Base-by-base conservation (phyloP, 2,113 vertebrate species). In the Proteles cristata region DNA sequence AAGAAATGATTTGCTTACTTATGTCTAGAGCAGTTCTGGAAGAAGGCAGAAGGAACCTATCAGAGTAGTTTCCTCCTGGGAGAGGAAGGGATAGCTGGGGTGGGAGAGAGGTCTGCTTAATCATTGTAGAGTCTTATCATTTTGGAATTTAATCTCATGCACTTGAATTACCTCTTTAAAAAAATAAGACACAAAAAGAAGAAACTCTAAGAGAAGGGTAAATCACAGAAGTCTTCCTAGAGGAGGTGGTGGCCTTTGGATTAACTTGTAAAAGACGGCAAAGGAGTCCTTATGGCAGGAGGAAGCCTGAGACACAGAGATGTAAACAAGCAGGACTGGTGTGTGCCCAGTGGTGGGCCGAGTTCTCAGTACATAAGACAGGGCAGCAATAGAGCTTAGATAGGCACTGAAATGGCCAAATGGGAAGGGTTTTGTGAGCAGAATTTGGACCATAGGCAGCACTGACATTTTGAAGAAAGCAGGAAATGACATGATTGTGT, bases 201-300 rank as follows among this genome's bases (percentile, higher is more conserved):
- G 84, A 86, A 86, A 82, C 14, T 61, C 17, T 15, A 55, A 86
- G 15, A 66, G 35, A 55, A 87, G 25, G 6, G 25, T 85, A 23
- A 94, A 77, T 91, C 90, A 68, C 71, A 55, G 66, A 96, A 92
- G 79, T 12, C 88, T 93, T 92, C 63, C 55, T 79, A 48, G 50
- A 85, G 55, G 31, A 95, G 82, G 58, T n/a, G 8, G 71, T 74
- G 8, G 66, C 74, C 85, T 58, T 33, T 81, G 21, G 73, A 43
- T 23, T 11, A 35, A 48, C 15, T 61, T 85, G 16, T 45, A 66
- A 55, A 85, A 82, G 86, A 79, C 19, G n/a, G n/a, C 15, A 11
- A 16, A 68, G 71, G 11, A 26, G 39, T 76, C 39, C 73, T 45
- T 76, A 26, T 68, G 35, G 55, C 23, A 87, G 33, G 63, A 81